Percentiles rank a stretch among this genome's conserved stretches.
Conservation (phyloP, 2,113 vertebrate species). For the Hippocampus comes region DNA sequence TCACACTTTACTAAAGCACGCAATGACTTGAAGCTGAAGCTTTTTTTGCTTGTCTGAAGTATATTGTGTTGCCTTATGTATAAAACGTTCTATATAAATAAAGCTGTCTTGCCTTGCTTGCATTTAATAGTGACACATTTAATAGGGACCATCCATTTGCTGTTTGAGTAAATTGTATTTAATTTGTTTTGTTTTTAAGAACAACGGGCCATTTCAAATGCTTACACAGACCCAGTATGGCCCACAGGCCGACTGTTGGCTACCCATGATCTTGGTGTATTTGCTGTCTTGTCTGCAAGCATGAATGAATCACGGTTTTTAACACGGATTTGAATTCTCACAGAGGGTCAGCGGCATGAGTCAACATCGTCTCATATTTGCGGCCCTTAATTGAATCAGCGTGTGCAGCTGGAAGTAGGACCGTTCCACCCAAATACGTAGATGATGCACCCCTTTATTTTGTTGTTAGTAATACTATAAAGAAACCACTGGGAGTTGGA, state of each 20-base stretch:
- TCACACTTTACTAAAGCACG: constrained; percentile 35
- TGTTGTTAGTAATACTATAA: constrained; percentile 18
- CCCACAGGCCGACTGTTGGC: neutral
- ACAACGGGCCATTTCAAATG: too few species aligned
- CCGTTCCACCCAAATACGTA: constrained; percentile 10
- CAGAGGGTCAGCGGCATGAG: constrained; percentile 44
- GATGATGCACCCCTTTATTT: constrained; percentile 9
- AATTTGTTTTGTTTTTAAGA: too few species aligned
- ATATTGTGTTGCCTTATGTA: too few species aligned
- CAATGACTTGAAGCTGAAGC: constrained; percentile 1
- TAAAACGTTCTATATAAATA: too few species aligned
- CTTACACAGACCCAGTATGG: neutral
- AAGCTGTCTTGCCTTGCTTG: too few species aligned
- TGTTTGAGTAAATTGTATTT: too few species aligned
- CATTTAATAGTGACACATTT: too few species aligned
- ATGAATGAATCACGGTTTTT: constrained; percentile 38
- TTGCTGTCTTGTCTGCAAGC: constrained; percentile 36
- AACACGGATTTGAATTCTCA: constrained; percentile 31
- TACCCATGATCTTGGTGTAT: constrained; percentile 20
- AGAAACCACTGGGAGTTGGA: constrained; percentile 2
- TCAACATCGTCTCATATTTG: constrained; percentile 46
- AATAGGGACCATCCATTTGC: too few species aligned
- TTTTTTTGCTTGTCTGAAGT: too few species aligned
- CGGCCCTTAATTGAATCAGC: constrained; percentile 43
- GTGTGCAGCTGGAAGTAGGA: constrained; percentile 28